Evolutionary conservation across 2,888 invertebrate species (phyloP).

Genomic region (Theodoxus fluviatilis): DNA sequence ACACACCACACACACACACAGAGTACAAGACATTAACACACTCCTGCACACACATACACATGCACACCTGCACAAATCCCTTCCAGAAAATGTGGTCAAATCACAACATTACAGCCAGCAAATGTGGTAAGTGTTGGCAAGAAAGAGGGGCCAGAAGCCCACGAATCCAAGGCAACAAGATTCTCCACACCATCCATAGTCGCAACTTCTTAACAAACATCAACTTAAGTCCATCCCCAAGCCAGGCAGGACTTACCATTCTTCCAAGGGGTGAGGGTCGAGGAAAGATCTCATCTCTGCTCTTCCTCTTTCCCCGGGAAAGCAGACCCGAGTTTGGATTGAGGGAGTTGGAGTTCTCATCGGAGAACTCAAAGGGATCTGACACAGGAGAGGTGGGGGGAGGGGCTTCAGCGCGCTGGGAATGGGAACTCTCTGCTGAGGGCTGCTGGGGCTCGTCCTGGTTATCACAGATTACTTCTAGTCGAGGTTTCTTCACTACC

Average conservation of each 20-base stretch:
- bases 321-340: conserved; percentile 49
- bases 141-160: no score
- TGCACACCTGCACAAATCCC: no score
- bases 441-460: conserved; percentile 18
- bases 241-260: conserved; percentile 39
- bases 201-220: no score
- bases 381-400: conserved; percentile 67
- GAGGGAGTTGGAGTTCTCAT: conserved; percentile 67
- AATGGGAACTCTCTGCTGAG: conserved; percentile 32
- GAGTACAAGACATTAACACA: no score
- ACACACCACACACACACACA: no score
- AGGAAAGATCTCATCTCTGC: conserved; percentile 52
- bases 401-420: conserved; percentile 37
- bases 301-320: conserved; percentile 44
- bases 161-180: no score
- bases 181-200: no score
- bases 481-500: conserved; percentile 80
- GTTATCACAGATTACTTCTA: conserved; percentile 32
- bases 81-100: no score
- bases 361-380: conserved; percentile 79
- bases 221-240: no score
- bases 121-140: no score
- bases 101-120: no score
- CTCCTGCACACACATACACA: no score
- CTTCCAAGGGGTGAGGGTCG: conserved; percentile 44